These are phyloP conservation scores for Synanthedon andrenaeformis DNA, from an alignment of 2,888 invertebrate genomes.

Conservation along the genomic window DNA sequence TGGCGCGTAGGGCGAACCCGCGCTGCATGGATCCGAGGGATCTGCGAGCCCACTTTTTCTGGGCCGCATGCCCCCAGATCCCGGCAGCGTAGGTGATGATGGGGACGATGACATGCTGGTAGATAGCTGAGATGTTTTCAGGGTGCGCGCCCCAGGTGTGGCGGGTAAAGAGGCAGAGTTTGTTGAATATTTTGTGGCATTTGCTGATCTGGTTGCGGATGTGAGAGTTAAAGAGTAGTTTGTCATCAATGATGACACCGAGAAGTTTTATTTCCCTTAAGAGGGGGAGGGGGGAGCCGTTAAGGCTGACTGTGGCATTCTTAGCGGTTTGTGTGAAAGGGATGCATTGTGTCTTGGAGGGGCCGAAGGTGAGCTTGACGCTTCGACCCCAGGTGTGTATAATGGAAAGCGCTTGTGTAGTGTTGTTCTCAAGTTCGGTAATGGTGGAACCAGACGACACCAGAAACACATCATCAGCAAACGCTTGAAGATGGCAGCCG, in stretches of 20 bases:
- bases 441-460: too few relatives aligned
- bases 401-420: neutral
- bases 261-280: neutral
- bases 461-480: neutral
- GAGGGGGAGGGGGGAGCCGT: neutral
- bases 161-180: too few relatives aligned
- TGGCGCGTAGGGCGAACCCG: slow-evolving; percentile 7
- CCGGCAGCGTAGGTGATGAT: too few relatives aligned
- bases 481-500: slow-evolving; percentile 3
- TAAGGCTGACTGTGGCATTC: neutral
- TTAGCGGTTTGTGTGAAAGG: neutral
- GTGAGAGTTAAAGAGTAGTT: too few relatives aligned
- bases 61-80: neutral
- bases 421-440: neutral
- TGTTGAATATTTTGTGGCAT: too few relatives aligned
- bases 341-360: neutral
- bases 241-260: too few relatives aligned
- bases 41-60: too few relatives aligned
- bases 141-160: too few relatives aligned
- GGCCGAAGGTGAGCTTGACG: neutral
- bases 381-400: too few relatives aligned
- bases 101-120: too few relatives aligned
- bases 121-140: too few relatives aligned
- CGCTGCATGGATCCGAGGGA: slow-evolving; percentile 5
- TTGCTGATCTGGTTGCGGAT: too few relatives aligned